Conservation (phyloP, 2,888 invertebrate species). For the Conomelus anceps region DNA sequence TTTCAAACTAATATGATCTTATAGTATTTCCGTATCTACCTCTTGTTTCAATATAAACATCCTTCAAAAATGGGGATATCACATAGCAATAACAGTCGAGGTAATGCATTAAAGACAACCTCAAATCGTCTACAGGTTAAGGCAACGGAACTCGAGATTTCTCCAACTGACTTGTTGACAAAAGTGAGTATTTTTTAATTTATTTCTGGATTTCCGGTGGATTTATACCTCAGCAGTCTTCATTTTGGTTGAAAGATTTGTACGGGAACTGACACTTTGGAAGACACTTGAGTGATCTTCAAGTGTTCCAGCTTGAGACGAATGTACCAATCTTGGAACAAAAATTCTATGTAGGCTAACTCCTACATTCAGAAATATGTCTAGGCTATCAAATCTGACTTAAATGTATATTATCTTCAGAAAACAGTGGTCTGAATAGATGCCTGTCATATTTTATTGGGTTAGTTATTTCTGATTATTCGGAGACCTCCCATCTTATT, state of each 20-base stretch:
- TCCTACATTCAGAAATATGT: background rate
- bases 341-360: background rate
- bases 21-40: background rate
- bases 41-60: background rate
- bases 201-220: background rate
- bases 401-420: too few species aligned
- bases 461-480: too few species aligned
- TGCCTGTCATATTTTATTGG: too few species aligned
- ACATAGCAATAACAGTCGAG: background rate
- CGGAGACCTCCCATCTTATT: too few species aligned
- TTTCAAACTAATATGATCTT: background rate
- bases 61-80: background rate
- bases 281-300: background rate
- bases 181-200: background rate
- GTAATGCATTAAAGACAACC: background rate
- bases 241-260: background rate
- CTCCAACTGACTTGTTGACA: background rate
- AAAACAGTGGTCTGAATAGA: too few species aligned
- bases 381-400: too few species aligned
- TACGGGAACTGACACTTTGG: background rate
- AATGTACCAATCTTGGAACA: background rate
- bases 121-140: background rate
- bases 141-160: background rate
- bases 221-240: background rate
- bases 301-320: background rate